Percentiles rank a stretch among this genome's conserved stretches.
Evolutionary conservation across 2,888 invertebrate species (phyloP).

Genomic region (Ceramica pisi): DNA sequence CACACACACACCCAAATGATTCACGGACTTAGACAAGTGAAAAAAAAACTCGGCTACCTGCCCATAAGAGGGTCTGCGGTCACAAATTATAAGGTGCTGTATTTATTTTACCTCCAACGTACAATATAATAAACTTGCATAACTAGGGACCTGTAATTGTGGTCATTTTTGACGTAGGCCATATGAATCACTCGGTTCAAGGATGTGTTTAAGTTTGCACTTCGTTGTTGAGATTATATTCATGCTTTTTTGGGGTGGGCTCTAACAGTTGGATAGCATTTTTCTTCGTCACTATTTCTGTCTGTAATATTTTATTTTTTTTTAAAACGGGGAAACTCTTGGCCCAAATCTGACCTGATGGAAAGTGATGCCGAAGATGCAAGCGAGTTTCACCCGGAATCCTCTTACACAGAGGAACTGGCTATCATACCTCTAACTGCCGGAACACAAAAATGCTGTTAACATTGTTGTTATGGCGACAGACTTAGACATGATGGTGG

Average conservation of each 20-base stretch:
- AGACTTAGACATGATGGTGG: too few relatives aligned
- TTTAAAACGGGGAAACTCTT: too few relatives aligned
- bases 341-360: too few relatives aligned
- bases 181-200: constrained; percentile 42
- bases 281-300: neutral
- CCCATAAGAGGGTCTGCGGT: constrained; percentile 62
- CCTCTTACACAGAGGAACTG: too few relatives aligned
- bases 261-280: neutral
- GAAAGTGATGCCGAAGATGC: too few relatives aligned
- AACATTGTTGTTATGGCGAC: too few relatives aligned
- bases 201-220: constrained; percentile 22
- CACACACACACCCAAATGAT: constrained; percentile 43
- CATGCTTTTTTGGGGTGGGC: neutral
- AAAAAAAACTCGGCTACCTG: constrained; percentile 57
- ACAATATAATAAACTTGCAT: constrained; percentile 47
- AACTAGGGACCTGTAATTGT: constrained; percentile 47
- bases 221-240: constrained; percentile 10
- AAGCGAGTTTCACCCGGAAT: too few relatives aligned
- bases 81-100: constrained; percentile 69
- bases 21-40: constrained; percentile 33
- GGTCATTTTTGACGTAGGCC: constrained; percentile 32
- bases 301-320: neutral
- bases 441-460: too few relatives aligned
- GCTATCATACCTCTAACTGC: too few relatives aligned
- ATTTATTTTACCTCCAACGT: constrained; percentile 64